Conservation (phyloP, 1,140 invertebrate genomes). For the Patella vulgata region DNA sequence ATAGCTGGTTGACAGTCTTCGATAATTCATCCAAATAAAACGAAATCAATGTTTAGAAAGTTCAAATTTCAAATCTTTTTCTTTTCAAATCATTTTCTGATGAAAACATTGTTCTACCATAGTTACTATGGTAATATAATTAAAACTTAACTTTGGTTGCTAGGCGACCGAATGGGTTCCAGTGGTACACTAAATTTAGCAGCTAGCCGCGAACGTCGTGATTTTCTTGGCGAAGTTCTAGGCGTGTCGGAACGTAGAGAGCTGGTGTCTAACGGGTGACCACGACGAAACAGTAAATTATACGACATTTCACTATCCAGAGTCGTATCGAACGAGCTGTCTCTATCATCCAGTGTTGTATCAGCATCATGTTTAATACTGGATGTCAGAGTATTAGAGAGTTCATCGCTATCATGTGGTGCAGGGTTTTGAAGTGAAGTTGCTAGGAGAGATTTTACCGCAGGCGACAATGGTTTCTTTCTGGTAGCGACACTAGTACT, state of each 20-base stretch:
- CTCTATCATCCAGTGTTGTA: constrained; percentile 6
- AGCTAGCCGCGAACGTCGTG: constrained; percentile 8
- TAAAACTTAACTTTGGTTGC: too few species aligned
- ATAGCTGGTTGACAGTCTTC: too few species aligned
- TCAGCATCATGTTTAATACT: neutral
- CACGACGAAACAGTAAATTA: constrained; percentile 39
- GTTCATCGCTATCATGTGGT: neutral
- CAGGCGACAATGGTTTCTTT: constrained; percentile 4
- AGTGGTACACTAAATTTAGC: constrained; percentile 10
- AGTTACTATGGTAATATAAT: too few species aligned
- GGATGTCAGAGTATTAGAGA: too few species aligned
- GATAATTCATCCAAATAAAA: too few species aligned
- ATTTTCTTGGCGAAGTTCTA: constrained; percentile 6
- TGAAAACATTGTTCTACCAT: too few species aligned
- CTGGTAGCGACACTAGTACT: neutral
- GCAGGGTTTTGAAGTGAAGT: too few species aligned
- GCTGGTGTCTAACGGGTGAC: constrained; percentile 45
- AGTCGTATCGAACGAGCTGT: constrained; percentile 23
- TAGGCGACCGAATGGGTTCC: neutral
- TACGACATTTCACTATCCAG: constrained; percentile 33
- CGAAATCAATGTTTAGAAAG: too few species aligned
- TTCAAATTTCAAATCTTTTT: too few species aligned
- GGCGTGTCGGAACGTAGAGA: constrained; percentile 40
- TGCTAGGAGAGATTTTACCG: neutral
- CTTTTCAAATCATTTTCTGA: too few species aligned